Conservation (phyloP, 2,113 vertebrate species). For the Arizona elegans region DNA sequence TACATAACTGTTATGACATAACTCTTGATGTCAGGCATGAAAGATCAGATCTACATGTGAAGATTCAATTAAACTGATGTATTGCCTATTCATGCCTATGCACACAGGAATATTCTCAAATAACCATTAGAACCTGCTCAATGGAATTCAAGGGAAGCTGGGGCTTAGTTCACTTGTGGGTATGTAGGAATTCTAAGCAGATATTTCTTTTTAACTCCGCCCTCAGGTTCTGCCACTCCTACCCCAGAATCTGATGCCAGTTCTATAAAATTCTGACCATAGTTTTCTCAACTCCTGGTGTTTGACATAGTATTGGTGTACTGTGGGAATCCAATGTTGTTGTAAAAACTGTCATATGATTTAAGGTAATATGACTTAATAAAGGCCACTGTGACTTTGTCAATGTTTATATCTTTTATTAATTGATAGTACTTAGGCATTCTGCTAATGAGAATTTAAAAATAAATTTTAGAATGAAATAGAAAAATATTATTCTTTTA, state of each 20-base stretch:
- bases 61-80: background rate
- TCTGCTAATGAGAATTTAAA: background rate
- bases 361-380: background rate
- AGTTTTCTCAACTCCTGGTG: background rate
- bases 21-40: background rate
- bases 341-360: background rate
- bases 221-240: background rate
- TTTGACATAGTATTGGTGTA: background rate
- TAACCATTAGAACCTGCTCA: background rate
- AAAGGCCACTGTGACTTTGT: background rate
- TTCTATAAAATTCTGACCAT: background rate
- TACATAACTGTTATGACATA: background rate
- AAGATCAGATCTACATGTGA: background rate
- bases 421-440: background rate
- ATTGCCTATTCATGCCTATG: background rate
- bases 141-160: background rate
- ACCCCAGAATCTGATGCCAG: background rate
- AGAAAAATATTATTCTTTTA: slow-evolving; percentile 35
- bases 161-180: background rate
- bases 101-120: background rate
- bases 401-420: background rate
- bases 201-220: background rate
- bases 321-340: background rate
- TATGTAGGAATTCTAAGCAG: background rate
- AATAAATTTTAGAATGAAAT: slow-evolving; percentile 40